phyloP scores from a whole-genome alignment of 2,888 invertebrate species.

The Athrips mouffetella region DNA sequence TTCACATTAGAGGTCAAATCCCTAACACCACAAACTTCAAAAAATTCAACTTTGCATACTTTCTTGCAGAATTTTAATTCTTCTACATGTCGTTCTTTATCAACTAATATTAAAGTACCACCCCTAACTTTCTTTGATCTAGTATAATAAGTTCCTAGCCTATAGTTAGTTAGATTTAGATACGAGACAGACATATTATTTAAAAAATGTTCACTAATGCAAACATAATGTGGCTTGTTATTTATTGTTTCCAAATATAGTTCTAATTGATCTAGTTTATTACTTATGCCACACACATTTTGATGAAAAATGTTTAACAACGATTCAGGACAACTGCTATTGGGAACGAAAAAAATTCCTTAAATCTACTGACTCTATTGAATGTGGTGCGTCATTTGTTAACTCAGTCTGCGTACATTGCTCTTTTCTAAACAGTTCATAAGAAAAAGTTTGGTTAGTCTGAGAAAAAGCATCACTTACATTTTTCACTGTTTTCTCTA shows the following conservation, averaged over 20 bases:
- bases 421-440: too few relatives aligned
- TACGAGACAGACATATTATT: background rate
- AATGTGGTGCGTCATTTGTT: too few relatives aligned
- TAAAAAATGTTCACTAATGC: conserved; percentile 10
- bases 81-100: background rate
- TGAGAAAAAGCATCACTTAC: too few relatives aligned
- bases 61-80: background rate
- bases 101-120: conserved; percentile 1
- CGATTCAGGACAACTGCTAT: too few relatives aligned
- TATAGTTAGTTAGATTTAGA: background rate
- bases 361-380: too few relatives aligned
- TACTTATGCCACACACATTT: conserved; percentile 3
- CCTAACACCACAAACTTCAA: conserved; percentile 9
- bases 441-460: too few relatives aligned
- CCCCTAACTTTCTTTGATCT: conserved; percentile 1
- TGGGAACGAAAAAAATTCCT: too few relatives aligned
- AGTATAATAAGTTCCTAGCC: background rate
- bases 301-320: conserved; percentile 1
- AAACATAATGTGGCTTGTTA: background rate
- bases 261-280: background rate
- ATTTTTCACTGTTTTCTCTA: too few relatives aligned
- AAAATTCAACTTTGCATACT: background rate
- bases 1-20: background rate
- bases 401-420: too few relatives aligned
- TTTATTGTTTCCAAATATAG: background rate